Evolutionary conservation across 2,113 vertebrate genomes (phyloP).

Genomic region (Lasiurus borealis): DNA sequence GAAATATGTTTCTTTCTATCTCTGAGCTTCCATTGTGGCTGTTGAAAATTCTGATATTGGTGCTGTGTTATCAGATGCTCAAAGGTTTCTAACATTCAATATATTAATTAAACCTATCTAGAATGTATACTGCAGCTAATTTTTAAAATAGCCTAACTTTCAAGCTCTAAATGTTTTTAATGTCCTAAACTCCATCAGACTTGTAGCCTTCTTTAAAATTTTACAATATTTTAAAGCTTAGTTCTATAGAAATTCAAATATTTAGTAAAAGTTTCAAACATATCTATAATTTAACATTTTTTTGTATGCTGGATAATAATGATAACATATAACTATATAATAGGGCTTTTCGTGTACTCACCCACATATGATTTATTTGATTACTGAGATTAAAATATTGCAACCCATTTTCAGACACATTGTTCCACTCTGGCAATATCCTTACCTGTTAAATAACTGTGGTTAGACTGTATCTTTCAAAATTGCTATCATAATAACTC

Average conservation of each 20-base stretch:
- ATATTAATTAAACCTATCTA: neutral
- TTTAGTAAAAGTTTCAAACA: neutral
- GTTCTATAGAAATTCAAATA: neutral
- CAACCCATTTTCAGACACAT: neutral
- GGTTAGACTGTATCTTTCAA: neutral
- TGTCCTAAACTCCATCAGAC: neutral
- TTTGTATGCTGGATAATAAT: neutral
- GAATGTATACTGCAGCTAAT: neutral
- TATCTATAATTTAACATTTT: neutral
- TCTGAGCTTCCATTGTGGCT: neutral
- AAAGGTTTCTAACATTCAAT: neutral
- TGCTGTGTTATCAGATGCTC: neutral
- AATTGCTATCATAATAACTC: neutral
- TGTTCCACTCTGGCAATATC: neutral
- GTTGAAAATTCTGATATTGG: neutral
- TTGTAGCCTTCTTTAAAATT: neutral
- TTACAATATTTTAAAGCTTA: neutral
- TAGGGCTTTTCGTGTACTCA: neutral
- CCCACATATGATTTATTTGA: neutral
- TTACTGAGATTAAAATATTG: slow-evolving; percentile 18
- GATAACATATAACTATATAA: neutral
- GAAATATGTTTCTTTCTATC: neutral
- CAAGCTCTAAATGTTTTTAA: neutral
- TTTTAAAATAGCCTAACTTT: neutral
- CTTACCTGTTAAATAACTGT: neutral